These are phyloP conservation scores for Petroica traversi DNA, from an alignment of 2,113 vertebrate genomes.

Conservation along the genomic window DNA sequence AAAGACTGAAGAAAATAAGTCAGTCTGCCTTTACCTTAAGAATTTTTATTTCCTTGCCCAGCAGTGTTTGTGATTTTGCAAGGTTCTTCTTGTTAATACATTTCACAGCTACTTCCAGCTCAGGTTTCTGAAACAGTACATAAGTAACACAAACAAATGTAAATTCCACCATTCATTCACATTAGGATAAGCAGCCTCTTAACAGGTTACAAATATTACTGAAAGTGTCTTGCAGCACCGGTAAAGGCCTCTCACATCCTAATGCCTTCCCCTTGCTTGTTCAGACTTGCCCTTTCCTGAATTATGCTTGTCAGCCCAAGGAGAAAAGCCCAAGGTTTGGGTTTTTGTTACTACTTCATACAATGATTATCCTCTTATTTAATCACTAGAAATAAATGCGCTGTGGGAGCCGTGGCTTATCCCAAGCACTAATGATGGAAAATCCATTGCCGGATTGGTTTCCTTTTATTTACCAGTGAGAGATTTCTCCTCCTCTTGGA, in stretches of 20 bases:
- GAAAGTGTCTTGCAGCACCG: neutral
- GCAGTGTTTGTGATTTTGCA: conserved; percentile 90
- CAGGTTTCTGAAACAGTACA: conserved; percentile 82
- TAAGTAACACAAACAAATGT: neutral
- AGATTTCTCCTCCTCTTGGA: neutral
- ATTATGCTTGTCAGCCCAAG: neutral
- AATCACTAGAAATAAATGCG: conserved; percentile 24
- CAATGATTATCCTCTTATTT: conserved; percentile 33
- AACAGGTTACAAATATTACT: neutral
- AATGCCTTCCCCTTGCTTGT: conserved; percentile 11
- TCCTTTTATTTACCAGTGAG: neutral
- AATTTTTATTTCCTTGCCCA: conserved; percentile 97
- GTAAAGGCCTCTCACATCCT: neutral
- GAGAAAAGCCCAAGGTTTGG: conserved; percentile 18
- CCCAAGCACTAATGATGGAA: neutral
- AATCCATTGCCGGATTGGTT: neutral
- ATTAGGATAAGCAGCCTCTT: neutral
- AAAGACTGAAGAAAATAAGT: neutral
- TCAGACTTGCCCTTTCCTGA: conserved; percentile 38
- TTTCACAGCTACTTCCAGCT: conserved; percentile 94
- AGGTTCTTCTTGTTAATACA: conserved; percentile 97
- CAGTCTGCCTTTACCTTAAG: conserved; percentile 83
- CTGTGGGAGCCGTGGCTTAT: conserved; percentile 14
- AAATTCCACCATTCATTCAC: neutral
- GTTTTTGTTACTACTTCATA: neutral